A percentile compares a stretch with the other conserved stretches of the same genome.
Evolutionary conservation across 1,140 invertebrate species (phyloP).

Genomic region (Scaptomyza hsui): DNA sequence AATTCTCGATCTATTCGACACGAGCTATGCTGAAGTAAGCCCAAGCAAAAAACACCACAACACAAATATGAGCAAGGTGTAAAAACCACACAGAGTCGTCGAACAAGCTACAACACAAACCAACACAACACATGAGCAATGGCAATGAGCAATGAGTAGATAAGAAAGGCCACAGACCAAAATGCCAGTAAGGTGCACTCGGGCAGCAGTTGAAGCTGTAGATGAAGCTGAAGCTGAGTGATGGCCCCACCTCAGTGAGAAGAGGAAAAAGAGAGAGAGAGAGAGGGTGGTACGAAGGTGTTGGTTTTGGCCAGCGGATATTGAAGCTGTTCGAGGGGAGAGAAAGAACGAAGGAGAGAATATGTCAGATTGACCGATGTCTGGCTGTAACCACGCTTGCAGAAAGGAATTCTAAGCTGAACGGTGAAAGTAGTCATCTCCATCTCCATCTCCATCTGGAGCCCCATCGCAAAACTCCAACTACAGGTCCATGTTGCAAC

Average conservation of each 20-base stretch:
- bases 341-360: not conserved
- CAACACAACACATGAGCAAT: slow-evolving; percentile 18
- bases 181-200: slow-evolving; percentile 42
- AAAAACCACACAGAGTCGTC: slow-evolving; percentile 56
- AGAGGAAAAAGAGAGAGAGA: slow-evolving; percentile 19
- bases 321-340: slow-evolving; percentile 32
- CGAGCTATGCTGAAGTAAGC: slow-evolving; percentile 24
- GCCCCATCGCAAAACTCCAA: slow-evolving; percentile 21
- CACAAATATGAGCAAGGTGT: slow-evolving; percentile 66
- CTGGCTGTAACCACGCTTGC: slow-evolving; percentile 46
- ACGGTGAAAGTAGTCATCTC: slow-evolving; percentile 73
- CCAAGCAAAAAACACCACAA: slow-evolving; percentile 28
- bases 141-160: slow-evolving; percentile 17
- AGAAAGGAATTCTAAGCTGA: slow-evolving; percentile 65
- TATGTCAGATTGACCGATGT: slow-evolving; percentile 68
- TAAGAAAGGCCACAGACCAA: slow-evolving; percentile 55
- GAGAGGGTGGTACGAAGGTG: slow-evolving; percentile 66
- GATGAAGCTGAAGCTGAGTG: slow-evolving; percentile 50
- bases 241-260: slow-evolving; percentile 57
- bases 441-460: slow-evolving; percentile 38
- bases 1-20: slow-evolving; percentile 56
- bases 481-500: slow-evolving; percentile 23
- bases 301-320: slow-evolving; percentile 71
- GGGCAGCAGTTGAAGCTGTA: slow-evolving; percentile 11
- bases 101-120: slow-evolving; percentile 3